Evolutionary conservation across 2,113 vertebrate species (phyloP), one percentile per base, ranked within the genome.

Genomic region (Panthera leo): DNA sequence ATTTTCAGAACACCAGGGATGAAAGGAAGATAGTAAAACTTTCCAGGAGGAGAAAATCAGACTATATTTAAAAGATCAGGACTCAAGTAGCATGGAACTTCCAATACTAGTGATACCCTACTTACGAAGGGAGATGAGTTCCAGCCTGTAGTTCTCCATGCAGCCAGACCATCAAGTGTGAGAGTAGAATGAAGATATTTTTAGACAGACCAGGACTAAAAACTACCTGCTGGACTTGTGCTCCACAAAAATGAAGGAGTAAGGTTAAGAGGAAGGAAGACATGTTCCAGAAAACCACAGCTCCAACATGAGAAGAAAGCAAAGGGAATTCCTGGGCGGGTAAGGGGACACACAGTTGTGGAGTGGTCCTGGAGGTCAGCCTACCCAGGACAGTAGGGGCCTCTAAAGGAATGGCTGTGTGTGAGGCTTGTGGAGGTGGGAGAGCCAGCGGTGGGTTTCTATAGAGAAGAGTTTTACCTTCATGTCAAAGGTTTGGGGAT

Each of bases 261-360:
- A n/a, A 85, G 97, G 67, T 63, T 36, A n/a, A 85, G 39, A 94
- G 85, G 63, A 58, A 85, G 42, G 75, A 90, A 67, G 61, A 76
- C 2, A 29, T 67, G 10, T 53, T 73, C 0, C n/a, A 94, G 27
- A 42, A 80, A 91, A 84, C 2, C 42, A 42, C 18, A 86, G 79
- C 61, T 58, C n/a, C 23, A 87, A 31, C 13, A n/a, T 12, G n/a
- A 58, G 76, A 82, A 48, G 85, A 51, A 39, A 25, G 27, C 55
- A 39, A 7, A 51, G 18, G 65, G 51, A 48, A 3, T 58, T 75
- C 39, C 18, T 5, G 19, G 67, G 42, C 10, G 27, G 36, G 7
- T 34, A 36, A 70, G 68, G 83, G 36, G 27, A 5, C 16, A 16
- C 12, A 4, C 5, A 9, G 7, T 39, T 51, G 13, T 45, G 18